phyloP scores from a whole-genome alignment of 1,140 invertebrate genomes.

The Prorops nasuta region DNA sequence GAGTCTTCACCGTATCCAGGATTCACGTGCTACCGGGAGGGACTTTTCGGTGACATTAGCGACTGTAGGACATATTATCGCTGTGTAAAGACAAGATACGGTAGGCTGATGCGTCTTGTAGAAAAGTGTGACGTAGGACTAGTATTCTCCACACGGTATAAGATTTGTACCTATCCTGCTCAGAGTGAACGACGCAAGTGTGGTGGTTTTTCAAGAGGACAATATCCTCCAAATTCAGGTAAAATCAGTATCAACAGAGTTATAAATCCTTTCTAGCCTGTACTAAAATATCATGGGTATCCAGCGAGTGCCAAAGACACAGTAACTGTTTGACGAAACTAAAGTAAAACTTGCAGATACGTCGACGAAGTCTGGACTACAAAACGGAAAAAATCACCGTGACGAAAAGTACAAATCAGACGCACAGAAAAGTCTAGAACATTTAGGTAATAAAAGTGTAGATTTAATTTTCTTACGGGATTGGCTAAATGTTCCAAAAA shows the following conservation, averaged over 20 bases:
- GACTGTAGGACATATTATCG: constrained; percentile 7
- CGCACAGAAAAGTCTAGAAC: neutral
- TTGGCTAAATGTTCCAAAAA: neutral
- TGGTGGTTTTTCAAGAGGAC: neutral
- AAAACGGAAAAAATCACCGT: neutral
- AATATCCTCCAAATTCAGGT: neutral
- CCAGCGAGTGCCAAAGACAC: neutral
- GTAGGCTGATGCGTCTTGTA: neutral
- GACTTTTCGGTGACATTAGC: neutral
- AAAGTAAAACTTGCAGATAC: neutral
- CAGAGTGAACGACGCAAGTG: constrained; percentile 6
- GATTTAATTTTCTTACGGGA: neutral
- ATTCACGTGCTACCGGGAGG: neutral
- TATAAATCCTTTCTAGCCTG: neutral
- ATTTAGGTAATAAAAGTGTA: neutral
- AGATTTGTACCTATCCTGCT: neutral
- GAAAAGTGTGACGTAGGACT: neutral
- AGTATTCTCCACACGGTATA: neutral
- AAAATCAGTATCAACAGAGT: neutral
- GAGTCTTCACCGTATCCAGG: too few species aligned
- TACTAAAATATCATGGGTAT: neutral
- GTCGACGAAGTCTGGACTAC: neutral
- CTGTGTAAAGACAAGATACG: neutral
- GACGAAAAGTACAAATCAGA: neutral
- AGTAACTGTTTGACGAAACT: neutral